Conservation (phyloP, 1,140 invertebrate species). For the Zaprionus africanus region DNA sequence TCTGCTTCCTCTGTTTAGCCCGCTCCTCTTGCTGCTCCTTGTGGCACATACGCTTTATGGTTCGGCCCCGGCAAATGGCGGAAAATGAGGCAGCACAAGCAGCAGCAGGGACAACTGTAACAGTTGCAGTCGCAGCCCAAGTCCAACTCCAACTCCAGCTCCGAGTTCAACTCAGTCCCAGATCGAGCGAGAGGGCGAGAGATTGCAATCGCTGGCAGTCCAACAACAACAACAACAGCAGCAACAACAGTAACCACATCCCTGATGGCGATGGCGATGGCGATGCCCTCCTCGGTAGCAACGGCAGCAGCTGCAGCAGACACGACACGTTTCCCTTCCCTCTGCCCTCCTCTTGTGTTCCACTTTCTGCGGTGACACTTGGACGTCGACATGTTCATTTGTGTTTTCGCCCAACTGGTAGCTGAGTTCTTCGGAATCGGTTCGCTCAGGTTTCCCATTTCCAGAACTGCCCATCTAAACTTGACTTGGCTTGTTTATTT, state of each 20-base stretch:
- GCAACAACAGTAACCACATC: neutral
- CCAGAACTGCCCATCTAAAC: neutral
- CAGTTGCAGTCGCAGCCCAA: neutral
- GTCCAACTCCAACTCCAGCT: neutral
- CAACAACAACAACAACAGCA: constrained; percentile 6
- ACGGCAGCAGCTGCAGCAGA: constrained; percentile 32
- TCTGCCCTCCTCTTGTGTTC: constrained; percentile 4
- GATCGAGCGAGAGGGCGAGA: constrained; percentile 31
- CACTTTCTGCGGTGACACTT: constrained; percentile 58
- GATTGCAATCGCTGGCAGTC: constrained; percentile 71
- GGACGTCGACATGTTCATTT: constrained; percentile 77
- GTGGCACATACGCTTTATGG: constrained; percentile 65
- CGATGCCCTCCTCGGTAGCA: constrained; percentile 29
- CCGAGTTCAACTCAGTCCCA: constrained; percentile 20
- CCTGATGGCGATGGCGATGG: constrained; percentile 41
- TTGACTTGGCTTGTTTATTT: neutral
- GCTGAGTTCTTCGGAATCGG: neutral
- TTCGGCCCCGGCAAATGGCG: constrained; percentile 66
- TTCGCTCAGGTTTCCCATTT: neutral
- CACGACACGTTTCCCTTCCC: constrained; percentile 58
- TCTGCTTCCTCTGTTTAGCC: neutral
- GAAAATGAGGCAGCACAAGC: constrained; percentile 58
- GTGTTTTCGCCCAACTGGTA: neutral
- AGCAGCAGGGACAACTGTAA: constrained; percentile 1
- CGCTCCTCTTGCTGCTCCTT: neutral